Evolutionary conservation across 2,113 vertebrate species (phyloP).

Genomic region (Colius striatus): DNA sequence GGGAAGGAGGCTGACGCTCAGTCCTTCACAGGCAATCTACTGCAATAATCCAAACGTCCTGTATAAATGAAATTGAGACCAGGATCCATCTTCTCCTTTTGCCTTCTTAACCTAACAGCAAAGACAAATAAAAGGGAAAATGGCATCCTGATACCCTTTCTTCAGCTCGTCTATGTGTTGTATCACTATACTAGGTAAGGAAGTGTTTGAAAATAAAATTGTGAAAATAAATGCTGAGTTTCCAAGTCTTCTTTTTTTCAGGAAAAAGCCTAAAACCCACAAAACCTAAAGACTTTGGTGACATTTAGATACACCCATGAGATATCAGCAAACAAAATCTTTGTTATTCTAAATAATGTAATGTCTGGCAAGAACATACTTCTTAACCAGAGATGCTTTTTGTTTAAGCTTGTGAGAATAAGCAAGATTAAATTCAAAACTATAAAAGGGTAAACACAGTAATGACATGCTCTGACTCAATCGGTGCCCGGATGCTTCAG

Average conservation of each 20-base stretch:
- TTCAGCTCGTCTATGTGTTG: not conserved
- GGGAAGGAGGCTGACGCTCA: not conserved
- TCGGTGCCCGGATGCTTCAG: not conserved
- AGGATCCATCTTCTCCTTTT: not conserved
- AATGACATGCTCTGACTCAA: not conserved
- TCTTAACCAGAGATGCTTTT: not conserved
- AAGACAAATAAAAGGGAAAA: not conserved
- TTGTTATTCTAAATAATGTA: not conserved
- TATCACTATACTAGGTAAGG: not conserved
- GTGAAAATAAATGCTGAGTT: not conserved
- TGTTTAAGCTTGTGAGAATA: not conserved
- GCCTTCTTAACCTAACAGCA: not conserved
- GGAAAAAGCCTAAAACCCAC: not conserved
- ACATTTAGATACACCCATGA: not conserved
- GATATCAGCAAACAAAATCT: not conserved
- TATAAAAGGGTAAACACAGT: not conserved
- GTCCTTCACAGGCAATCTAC: not conserved
- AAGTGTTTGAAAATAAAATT: not conserved
- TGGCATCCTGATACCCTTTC: not conserved
- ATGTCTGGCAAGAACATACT: not conserved
- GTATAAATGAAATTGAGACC: not conserved
- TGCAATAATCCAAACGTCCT: not conserved
- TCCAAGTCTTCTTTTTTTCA: not conserved
- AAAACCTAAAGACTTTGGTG: not conserved
- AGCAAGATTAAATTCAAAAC: not conserved